Conservation (phyloP, 1,140 invertebrate species). For the Calliopsis andreniformis region DNA sequence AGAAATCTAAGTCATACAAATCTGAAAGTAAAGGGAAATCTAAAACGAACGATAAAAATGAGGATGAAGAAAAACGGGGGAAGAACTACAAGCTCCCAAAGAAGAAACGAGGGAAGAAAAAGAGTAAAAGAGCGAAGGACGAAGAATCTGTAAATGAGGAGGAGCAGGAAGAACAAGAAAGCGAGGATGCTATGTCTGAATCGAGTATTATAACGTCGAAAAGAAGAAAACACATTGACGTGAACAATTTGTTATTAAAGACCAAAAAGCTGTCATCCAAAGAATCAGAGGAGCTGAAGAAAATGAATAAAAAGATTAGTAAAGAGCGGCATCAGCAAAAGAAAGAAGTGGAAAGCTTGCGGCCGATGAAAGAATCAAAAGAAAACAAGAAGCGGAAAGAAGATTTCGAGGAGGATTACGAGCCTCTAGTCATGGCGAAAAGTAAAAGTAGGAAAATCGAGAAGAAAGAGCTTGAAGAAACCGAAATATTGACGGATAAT, state of each 20-base stretch:
- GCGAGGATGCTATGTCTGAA: slow-evolving; percentile 73
- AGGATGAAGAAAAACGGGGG: slow-evolving; percentile 71
- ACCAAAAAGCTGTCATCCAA: slow-evolving; percentile 79
- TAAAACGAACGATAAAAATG: slow-evolving; percentile 74
- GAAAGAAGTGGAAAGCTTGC: slow-evolving; percentile 59
- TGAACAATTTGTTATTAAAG: slow-evolving; percentile 78
- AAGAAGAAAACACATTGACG: slow-evolving; percentile 66
- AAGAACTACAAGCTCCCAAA: slow-evolving; percentile 66
- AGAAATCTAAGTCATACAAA: slow-evolving; percentile 76
- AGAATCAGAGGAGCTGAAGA: slow-evolving; percentile 60
- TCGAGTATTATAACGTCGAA: slow-evolving; percentile 77
- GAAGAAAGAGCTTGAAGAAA: slow-evolving; percentile 77
- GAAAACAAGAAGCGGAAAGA: slow-evolving; percentile 75
- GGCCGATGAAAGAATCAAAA: slow-evolving; percentile 60
- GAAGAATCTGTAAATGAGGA: slow-evolving; percentile 78
- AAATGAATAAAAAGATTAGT: slow-evolving; percentile 66
- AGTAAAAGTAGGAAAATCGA: slow-evolving; percentile 76
- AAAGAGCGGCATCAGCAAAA: slow-evolving; percentile 69
- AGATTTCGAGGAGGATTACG: slow-evolving; percentile 76
- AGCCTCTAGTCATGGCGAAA: slow-evolving; percentile 70
- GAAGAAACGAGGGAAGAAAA: slow-evolving; percentile 70
- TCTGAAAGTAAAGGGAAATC: slow-evolving; percentile 68
- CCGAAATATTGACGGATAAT: slow-evolving; percentile 80
- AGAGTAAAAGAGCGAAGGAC: slow-evolving; percentile 74
- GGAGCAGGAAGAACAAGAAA: slow-evolving; percentile 75